phyloP scores from a whole-genome alignment of 1,140 invertebrate genomes.

The Potamilus streckersoni region DNA sequence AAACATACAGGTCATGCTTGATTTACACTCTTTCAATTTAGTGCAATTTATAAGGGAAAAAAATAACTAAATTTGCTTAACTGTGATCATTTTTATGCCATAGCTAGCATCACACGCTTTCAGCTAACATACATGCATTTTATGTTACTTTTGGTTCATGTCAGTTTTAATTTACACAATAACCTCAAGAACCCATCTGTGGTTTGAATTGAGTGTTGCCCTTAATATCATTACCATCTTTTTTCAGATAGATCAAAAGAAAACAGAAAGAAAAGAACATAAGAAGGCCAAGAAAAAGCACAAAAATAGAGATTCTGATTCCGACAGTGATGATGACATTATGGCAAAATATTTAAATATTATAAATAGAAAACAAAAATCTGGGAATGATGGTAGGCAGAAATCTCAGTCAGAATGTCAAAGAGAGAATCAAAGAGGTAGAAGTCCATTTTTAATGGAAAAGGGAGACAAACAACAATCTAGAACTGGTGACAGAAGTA shows the following conservation, averaged over 20 bases:
- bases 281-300: slow-evolving; percentile 23
- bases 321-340: slow-evolving; percentile 28
- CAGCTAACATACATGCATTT: no score
- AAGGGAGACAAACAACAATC: not conserved
- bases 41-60: no score
- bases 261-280: not conserved
- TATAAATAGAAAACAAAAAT: slow-evolving; percentile 23
- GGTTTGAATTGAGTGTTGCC: no score
- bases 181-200: no score
- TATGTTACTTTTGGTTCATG: no score
- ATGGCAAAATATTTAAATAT: slow-evolving; percentile 28
- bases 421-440: no score
- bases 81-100: no score
- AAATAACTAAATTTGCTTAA: no score
- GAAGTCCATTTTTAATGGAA: no score
- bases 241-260: slow-evolving; percentile 25
- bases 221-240: not conserved
- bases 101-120: no score
- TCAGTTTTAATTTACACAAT: no score
- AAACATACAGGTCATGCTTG: not conserved
- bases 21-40: no score
- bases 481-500: not conserved
- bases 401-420: not conserved
- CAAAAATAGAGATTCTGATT: slow-evolving; percentile 3
- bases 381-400: slow-evolving; percentile 10